phyloP scores from a whole-genome alignment of 2,888 invertebrate genomes.

The Flabesymbios commensalis region DNA sequence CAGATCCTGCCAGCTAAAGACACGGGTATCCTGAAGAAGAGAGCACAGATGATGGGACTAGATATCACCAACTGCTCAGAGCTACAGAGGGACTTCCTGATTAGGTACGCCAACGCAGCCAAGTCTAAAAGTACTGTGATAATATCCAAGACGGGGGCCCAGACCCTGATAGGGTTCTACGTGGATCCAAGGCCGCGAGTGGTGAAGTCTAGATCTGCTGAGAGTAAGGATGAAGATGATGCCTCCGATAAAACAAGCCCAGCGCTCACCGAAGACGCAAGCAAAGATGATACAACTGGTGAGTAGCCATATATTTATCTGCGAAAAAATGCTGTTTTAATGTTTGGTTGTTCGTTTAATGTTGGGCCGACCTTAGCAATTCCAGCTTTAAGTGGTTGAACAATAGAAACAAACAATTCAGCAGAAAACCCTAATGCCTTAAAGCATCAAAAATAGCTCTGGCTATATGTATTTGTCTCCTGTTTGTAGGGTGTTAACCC shows the following conservation, averaged over 20 bases:
- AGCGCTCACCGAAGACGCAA: too few species aligned
- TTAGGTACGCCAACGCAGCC: slow-evolving; percentile 58
- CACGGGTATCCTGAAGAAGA: slow-evolving; percentile 60
- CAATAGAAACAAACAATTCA: too few species aligned
- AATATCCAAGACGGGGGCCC: slow-evolving; percentile 54
- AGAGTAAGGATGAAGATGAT: neutral
- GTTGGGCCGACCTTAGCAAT: too few species aligned
- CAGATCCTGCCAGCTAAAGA: slow-evolving; percentile 61
- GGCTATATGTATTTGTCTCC: too few species aligned
- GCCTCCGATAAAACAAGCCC: neutral
- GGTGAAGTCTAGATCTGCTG: neutral
- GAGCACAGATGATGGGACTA: slow-evolving; percentile 56
- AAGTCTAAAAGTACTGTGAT: slow-evolving; percentile 59
- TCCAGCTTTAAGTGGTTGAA: too few species aligned
- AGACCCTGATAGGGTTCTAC: slow-evolving; percentile 56
- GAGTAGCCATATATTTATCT: too few species aligned
- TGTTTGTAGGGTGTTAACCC: too few species aligned
- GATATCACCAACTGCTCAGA: slow-evolving; percentile 57
- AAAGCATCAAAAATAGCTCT: too few species aligned
- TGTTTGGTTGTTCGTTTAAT: too few species aligned
- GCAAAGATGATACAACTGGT: too few species aligned
- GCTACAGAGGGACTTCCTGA: slow-evolving; percentile 60
- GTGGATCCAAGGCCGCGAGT: slow-evolving; percentile 51
- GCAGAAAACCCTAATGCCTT: too few species aligned
- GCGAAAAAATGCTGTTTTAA: too few species aligned